Evolutionary conservation across 2,888 invertebrate genomes (phyloP), one percentile per base, ranked within the genome.

Genomic region (Norana najaformis): DNA sequence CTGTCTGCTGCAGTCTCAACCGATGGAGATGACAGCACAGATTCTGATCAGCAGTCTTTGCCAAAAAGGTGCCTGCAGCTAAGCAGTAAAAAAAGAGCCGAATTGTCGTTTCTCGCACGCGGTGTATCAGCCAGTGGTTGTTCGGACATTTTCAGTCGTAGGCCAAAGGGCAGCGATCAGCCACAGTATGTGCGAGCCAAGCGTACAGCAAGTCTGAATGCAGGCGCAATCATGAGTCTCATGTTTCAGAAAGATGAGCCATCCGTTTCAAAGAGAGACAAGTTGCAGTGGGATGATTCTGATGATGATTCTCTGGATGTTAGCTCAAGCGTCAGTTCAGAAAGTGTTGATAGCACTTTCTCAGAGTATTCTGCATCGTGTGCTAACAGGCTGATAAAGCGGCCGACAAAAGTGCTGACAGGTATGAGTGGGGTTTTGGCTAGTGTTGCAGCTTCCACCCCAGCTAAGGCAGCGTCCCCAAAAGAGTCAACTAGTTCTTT

Each of bases 191-290:
- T 89, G 69, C 89, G 92, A 34, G 90, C 91, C 16, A 91, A 91
- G 89, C 90, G 92, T 30, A 92, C 91, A 35, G 92, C 92, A 35
- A 92, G 92, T 89, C 90, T 92, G 18, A 92, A 92, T 89, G 92
- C 92, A 23, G 90, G 89, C 16, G 92, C 92, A 53, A 92, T 92
- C 23, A 85, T 91, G 14, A 91, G 91, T 88, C 83, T 91, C 18
- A 89, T 92, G 90, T 91, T 92, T 88, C 91, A 91, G 36, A 88
- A 89, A 30, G 90, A 91, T 35, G 88, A 89, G 37, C 41, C 89
- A 30, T 34, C 88, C 36, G 34, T 11, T 30, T 90, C 88, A 89
- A 90, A 89, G 85, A 85, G 36, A 36, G 88, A 34, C 30, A 38
- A 37, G 39, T n/a, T 20, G 37, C 35, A 38, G 38, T 41, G 30